These are phyloP conservation scores for Alfaro cultratus DNA, from an alignment of 2,797 vertebrate species.

Conservation along the genomic window DNA sequence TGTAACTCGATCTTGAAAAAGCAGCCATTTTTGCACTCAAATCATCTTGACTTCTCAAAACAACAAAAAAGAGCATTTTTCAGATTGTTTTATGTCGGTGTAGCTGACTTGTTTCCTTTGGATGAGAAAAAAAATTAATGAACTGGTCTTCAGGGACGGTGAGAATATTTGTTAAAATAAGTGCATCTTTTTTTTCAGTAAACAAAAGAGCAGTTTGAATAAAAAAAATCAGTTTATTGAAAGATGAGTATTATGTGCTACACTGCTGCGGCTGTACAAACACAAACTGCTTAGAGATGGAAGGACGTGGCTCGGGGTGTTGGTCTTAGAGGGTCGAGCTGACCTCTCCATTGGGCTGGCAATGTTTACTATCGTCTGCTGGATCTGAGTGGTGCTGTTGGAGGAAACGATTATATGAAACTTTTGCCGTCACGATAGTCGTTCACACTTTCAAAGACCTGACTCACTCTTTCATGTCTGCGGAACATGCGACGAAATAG, in stretches of 20 bases:
- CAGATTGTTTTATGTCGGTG: no score
- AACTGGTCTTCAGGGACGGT: background rate
- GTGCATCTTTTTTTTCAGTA: background rate
- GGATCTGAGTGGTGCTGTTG: constrained; percentile 12
- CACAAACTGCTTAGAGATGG: background rate
- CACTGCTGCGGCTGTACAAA: background rate
- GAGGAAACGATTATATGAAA: background rate
- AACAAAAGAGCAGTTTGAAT: background rate
- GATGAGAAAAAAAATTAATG: background rate
- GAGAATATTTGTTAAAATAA: background rate
- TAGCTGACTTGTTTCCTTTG: background rate
- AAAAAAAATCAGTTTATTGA: constrained; percentile 4
- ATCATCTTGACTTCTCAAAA: background rate
- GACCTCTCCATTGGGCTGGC: background rate
- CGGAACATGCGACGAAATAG: constrained; percentile 81
- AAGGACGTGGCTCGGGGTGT: background rate
- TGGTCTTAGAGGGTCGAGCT: constrained; percentile 21
- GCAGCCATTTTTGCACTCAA: background rate
- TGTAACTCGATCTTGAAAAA: background rate
- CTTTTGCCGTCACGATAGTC: background rate
- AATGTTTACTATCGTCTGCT: constrained; percentile 17
- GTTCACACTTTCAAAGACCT: background rate
- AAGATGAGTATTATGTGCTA: background rate
- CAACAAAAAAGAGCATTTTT: background rate
- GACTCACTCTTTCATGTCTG: constrained; percentile 69